phyloP scores from a whole-genome alignment of 1,140 invertebrate species.

The Brachionus koreanus region DNA sequence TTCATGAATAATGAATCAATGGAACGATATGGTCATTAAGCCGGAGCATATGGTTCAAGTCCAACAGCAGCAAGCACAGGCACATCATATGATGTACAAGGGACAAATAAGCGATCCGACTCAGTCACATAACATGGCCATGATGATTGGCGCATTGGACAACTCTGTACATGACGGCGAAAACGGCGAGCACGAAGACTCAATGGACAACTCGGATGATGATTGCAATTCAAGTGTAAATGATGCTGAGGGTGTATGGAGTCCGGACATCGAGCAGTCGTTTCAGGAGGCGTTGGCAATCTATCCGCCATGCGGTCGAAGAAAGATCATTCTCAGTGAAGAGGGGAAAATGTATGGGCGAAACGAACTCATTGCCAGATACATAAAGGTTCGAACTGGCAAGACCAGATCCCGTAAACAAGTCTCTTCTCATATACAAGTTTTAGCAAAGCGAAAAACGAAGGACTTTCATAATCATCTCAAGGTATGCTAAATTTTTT shows the following conservation, averaged over 20 bases:
- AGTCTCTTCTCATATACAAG: constrained; percentile 98
- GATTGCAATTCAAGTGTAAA: constrained; percentile 73
- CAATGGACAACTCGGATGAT: constrained; percentile 44
- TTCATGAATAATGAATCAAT: constrained; percentile 38
- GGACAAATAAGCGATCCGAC: background rate
- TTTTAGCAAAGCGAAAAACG: constrained; percentile 90
- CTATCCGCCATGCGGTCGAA: constrained; percentile 94
- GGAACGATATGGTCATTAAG: constrained; percentile 11
- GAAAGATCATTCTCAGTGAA: constrained; percentile 98
- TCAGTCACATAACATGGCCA: background rate
- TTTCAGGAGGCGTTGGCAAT: constrained; percentile 99
- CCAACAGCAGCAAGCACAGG: background rate
- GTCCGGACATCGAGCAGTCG: constrained; percentile 98
- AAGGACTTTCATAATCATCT: constrained; percentile 92
- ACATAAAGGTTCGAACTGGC: constrained; percentile 96
- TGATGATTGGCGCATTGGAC: background rate
- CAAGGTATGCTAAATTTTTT: constrained; percentile 60
- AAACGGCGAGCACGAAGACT: constrained; percentile 11
- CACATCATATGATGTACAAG: background rate
- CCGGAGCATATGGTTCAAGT: constrained; percentile 17
- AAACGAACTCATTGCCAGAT: constrained; percentile 97
- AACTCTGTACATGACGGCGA: background rate
- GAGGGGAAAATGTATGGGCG: constrained; percentile 99
- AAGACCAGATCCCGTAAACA: constrained; percentile 98
- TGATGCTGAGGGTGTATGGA: constrained; percentile 99